phyloP scores from a whole-genome alignment of 2,797 vertebrate genomes.

The Novumbra hubbsi region DNA sequence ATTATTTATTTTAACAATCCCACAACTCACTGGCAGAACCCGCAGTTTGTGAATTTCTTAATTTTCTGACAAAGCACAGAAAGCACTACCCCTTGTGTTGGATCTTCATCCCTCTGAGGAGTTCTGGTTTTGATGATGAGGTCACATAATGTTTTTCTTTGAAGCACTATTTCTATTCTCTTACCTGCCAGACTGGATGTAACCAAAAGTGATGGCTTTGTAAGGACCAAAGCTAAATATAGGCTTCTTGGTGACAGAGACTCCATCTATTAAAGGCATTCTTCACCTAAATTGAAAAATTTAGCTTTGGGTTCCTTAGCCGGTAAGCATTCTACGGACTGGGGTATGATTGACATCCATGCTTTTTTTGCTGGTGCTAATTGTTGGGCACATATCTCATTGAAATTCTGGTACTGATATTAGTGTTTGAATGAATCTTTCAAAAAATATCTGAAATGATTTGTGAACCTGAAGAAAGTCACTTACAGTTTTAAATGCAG shows the following conservation, averaged over 20 bases:
- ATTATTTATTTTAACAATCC: background rate
- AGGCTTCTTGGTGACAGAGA: constrained; percentile 9
- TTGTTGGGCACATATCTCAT: no score
- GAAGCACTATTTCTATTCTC: constrained; percentile 10
- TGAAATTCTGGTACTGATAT: no score
- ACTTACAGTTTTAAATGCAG: no score
- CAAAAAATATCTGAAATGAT: background rate
- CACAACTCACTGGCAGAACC: constrained; percentile 9
- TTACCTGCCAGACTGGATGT: constrained; percentile 16
- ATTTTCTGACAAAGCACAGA: constrained; percentile 26
- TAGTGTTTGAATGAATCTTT: background rate
- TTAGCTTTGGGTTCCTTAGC: no score
- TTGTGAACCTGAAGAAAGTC: no score
- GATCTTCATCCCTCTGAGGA: constrained; percentile 34
- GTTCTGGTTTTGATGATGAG: constrained; percentile 44
- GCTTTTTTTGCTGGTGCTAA: no score
- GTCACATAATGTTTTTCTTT: constrained; percentile 52
- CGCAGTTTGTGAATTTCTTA: constrained; percentile 26
- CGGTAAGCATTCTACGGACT: no score
- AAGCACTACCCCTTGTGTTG: constrained; percentile 18
- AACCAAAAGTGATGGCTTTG: constrained; percentile 43
- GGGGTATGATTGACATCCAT: no score
- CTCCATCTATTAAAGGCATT: constrained; percentile 41
- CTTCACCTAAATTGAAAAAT: no score
- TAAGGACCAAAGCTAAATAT: constrained; percentile 23